Base-by-base conservation (phyloP, 2,888 invertebrate species). In the Alsophila aescularia region DNA sequence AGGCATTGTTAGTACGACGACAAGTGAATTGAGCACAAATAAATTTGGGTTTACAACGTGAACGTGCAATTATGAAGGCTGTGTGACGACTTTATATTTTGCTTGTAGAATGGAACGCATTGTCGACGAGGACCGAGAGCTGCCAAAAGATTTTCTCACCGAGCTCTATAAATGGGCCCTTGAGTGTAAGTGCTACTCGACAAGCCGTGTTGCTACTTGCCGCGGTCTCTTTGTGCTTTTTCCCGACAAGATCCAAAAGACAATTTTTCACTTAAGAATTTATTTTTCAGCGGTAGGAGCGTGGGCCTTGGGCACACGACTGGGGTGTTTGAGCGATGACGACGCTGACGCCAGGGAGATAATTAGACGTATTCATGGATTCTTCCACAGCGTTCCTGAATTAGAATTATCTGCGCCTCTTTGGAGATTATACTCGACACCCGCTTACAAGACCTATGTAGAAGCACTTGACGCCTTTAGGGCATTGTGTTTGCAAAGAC, bases 91-190 rank as follows among this genome's bases (percentile, higher is more conserved):
- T 58, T 66, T 84, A 31, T 50, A 41, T 83, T 67, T 72, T 93
- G 62, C 61, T 90, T 92, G 62, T 77, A 95, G 95, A 84, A 93
- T 95, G 88, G 94, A 94, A 69, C 83, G 74, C 61, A 92, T 94
- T 75, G 79, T 93, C 52, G 93, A 94, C 70, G 81, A 85, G 56
- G 93, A 93, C 62, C 80, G 90, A 41, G 94, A 95, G 77, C 86
- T 96, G 62, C 94, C 95, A n/a, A 86, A 91, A 41, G 89, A 94
- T 77, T 95, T 96, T 79, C 91, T 94, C 60, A 93, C 93, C 60
- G 95, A 96, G 81, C 92, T 96, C 53, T 94, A 95, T 81, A 95
- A 95, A 89, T 96, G 96, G 96, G 95, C 95, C 14, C 88, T 96
- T 54, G 96, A 96, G 92, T 96, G 96, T 95, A 92, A 94, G 95